Base-by-base conservation (phyloP, 2,113 vertebrate species). In the Capreolus pygargus region DNA sequence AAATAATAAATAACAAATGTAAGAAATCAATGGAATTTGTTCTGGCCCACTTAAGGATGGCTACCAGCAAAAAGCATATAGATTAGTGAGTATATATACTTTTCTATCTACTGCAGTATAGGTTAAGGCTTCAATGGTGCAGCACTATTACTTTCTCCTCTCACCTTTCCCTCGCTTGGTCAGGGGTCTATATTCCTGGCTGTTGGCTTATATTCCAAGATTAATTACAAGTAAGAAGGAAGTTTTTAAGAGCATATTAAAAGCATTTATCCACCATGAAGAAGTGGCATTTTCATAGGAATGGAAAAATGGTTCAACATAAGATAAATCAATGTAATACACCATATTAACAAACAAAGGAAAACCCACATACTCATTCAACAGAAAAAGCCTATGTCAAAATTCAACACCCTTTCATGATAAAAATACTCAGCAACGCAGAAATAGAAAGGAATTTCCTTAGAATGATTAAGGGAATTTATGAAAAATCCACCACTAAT, bases 371-470 rank as follows among this genome's bases (percentile, higher is more conserved):
- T 5, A 36, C 52, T 82, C n/a, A 83, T 83, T 86, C 78, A 95
- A 79, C 57, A 94, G 36, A 87, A 91, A 94, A 90, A 96, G 21
- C 28, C 82, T 58, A 23, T 50, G 28, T 89, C 25, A 92, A 86
- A 58, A 93, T 76, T 89, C 36, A 83, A 86, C 10, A 95, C 6
- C 28, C 2, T 91, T 45, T 54, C 78, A 67, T 83, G 74, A 79
- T 90, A 95, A 94, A 94, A 94, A 91, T 52, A 74, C 3, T 89
- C 33, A 90, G 36, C 19, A 87, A 95, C 81, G 4, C 57, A 84
- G 47, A 45, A 76, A 70, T 8, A 88, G 12, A 87, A 76, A 25
- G 7, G 30, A 89, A 94, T 39, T 45, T 79, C 39, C 58, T 92
- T 61, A 83, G 60, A 50, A 89, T 67, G n/a, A 54, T 36, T 92